Percentiles rank a stretch among this genome's conserved stretches.
Conservation (phyloP, 2,797 vertebrate species). For the Melanotaenia boesemani region DNA sequence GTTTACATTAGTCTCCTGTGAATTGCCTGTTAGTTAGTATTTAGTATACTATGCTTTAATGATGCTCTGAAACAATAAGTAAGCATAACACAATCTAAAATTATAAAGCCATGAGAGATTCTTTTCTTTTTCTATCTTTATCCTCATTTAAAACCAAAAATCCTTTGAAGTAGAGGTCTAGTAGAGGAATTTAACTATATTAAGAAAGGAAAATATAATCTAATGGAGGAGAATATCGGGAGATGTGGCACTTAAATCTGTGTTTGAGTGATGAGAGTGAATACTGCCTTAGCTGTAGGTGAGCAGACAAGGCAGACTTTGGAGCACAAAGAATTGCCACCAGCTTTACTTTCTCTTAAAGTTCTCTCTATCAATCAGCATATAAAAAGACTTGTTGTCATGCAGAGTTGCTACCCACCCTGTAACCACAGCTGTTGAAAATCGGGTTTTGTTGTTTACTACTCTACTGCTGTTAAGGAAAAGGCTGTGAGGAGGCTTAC, state of each 20-base stretch:
- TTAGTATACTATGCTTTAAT: not conserved
- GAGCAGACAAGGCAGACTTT: not conserved
- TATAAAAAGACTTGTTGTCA: conserved; percentile 4
- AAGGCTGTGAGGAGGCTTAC: not conserved
- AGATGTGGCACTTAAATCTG: not conserved
- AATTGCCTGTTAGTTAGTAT: not conserved
- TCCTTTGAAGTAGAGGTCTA: not conserved
- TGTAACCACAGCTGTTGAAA: not conserved
- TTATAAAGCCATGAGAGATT: not conserved
- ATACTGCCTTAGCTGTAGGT: no score
- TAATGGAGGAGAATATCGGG: not conserved
- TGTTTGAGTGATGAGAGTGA: no score
- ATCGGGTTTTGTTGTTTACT: not conserved
- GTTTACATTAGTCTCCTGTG: conserved; percentile 5
- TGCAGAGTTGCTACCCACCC: not conserved
- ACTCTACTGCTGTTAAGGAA: not conserved
- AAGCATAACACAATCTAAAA: not conserved
- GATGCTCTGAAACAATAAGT: not conserved
- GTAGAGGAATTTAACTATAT: not conserved
- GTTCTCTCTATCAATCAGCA: not conserved
- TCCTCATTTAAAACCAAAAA: not conserved
- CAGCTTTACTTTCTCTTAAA: conserved; percentile 1
- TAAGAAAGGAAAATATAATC: not conserved
- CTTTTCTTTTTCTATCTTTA: not conserved
- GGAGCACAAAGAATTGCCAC: not conserved